Conservation (phyloP, 2,113 vertebrate genomes). For the Pseudolaguvia tuberculata region DNA sequence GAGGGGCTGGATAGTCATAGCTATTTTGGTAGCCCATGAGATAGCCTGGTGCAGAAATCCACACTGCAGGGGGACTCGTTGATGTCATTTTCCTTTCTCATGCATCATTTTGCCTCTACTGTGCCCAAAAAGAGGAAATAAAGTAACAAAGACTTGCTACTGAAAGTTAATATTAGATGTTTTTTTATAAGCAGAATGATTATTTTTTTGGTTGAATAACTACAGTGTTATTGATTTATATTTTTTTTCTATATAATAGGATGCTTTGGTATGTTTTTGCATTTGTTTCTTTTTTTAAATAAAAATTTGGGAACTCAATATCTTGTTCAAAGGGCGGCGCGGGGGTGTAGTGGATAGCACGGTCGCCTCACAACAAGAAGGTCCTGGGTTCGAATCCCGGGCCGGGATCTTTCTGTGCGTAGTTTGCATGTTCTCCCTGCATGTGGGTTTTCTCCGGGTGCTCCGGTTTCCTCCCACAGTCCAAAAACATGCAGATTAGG, state of each 20-base stretch:
- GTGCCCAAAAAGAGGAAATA: not conserved
- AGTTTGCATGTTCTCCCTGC: too few species aligned
- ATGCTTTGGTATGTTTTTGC: not conserved
- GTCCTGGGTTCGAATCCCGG: too few species aligned
- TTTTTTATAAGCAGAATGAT: not conserved
- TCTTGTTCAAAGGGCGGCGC: too few species aligned
- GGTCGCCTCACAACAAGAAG: too few species aligned
- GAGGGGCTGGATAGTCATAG: not conserved
- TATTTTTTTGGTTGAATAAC: not conserved
- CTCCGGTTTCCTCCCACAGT: too few species aligned
- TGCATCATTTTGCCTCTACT: not conserved
- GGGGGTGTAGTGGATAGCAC: too few species aligned
- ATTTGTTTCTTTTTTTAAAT: not conserved
- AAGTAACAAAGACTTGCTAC: not conserved
- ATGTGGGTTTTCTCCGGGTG: too few species aligned
- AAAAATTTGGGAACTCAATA: not conserved
- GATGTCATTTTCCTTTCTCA: constrained; percentile 6
- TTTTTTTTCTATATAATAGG: not conserved
- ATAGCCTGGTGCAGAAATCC: constrained; percentile 3
- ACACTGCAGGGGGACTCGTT: not conserved
- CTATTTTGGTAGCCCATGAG: constrained; percentile 9
- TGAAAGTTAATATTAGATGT: not conserved
- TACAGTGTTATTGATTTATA: too few species aligned
- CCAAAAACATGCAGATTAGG: too few species aligned
- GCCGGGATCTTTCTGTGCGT: too few species aligned